Base-by-base conservation (phyloP, 2,888 invertebrate genomes). In the Mesorhabditis belari region DNA sequence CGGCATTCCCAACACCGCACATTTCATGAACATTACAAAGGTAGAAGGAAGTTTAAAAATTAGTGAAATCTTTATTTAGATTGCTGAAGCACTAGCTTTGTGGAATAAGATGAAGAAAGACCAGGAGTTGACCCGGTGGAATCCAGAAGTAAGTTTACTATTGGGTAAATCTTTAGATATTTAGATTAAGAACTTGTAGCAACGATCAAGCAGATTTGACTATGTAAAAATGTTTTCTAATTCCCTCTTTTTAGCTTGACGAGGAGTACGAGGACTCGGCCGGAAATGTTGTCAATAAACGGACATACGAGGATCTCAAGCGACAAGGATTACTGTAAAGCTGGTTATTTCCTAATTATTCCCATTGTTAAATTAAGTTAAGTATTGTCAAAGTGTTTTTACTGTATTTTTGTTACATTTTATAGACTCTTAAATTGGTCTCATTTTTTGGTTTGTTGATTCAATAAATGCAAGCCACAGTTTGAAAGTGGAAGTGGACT, bases 1-100 rank as follows among this genome's bases (percentile, higher is more conserved):
- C 19, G 96, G 96, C 5, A 98, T 99, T 74, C 98, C 98, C 0
- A 99, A 99, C 83, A 99, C 98, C 0, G 96, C 98, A 0, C 98
- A 99, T 85, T 99, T 99, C 84, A 96, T 98, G 0, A 99, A 98
- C 82, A 96, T 99, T 44, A 98, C 96, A 0, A 92, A 93, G 81
- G 44, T 35, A 35, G 12, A 17, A 49, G 49, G 19, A 96, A 35
- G 17, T n/a, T n/a, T n/a, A 35, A 21, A 35, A 29, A 44, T 57
- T 35, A 4, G 12, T 9, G 44, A 35, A 35, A 35, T n/a, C n/a
- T 35, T 35, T 35, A 17, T 35, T n/a, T n/a, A 35, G 49, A 80
- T 79, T 65, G 69, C 73, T 25, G 80, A 79, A 50, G 79, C 79
- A 1, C 66, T 77, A 86, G 67, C 82, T 89, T 89, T 99, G 66